A percentile compares a stretch with the other conserved stretches of the same genome.
phyloP scores from a whole-genome alignment of 2,888 invertebrate genomes.

The Chrysodeixis includens region DNA sequence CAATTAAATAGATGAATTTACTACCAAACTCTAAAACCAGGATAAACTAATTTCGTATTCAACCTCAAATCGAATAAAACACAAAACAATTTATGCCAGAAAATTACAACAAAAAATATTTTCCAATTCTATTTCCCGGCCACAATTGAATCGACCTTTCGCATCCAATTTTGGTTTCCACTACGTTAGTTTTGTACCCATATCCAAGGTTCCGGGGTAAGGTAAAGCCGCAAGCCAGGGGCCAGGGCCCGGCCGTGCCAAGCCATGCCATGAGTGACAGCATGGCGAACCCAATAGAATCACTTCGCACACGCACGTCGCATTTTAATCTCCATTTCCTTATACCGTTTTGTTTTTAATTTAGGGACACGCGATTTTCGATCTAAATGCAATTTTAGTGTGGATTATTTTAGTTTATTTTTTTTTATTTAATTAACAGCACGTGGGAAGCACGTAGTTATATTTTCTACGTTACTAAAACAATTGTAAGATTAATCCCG shows the following conservation, averaged over 20 bases:
- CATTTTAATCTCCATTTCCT: conserved; percentile 45
- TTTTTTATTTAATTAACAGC: not conserved
- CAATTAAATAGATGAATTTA: not conserved
- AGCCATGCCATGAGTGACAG: conserved; percentile 42
- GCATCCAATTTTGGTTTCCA: conserved; percentile 39
- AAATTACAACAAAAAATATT: conserved; percentile 18
- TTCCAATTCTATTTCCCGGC: conserved; percentile 29
- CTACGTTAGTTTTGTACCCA: conserved; percentile 18
- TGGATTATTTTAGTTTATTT: not conserved
- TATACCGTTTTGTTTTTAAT: conserved; percentile 18
- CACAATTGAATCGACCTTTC: conserved; percentile 47
- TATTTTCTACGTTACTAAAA: no score
- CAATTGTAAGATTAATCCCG: no score
- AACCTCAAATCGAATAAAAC: not conserved
- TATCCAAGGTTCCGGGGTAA: conserved; percentile 23
- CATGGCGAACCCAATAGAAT: conserved; percentile 52
- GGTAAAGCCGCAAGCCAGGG: conserved; percentile 41
- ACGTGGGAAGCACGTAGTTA: not conserved
- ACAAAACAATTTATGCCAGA: not conserved
- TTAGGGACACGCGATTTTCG: conserved; percentile 29
- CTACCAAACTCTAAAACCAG: not conserved
- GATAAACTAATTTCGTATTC: not conserved
- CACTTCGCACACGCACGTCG: conserved; percentile 46
- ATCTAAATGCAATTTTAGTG: conserved; percentile 9
- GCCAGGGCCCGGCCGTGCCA: conserved; percentile 25